Evolutionary conservation across 2,113 vertebrate species (phyloP).

Genomic region (Capreolus pygargus): DNA sequence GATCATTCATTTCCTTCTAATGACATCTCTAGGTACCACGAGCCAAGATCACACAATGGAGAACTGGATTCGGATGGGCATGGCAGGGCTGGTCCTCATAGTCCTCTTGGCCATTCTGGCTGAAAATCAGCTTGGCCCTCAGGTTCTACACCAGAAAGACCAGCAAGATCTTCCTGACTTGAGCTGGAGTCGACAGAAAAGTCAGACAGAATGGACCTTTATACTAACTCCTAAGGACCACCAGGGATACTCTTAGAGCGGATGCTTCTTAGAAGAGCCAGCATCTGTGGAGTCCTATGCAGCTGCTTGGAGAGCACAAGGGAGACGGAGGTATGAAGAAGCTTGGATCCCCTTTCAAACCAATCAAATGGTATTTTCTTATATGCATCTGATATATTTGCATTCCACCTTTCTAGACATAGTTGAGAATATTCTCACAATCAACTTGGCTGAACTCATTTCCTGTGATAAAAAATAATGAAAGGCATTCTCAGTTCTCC

Average conservation of each 20-base stretch:
- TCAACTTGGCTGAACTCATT: background rate
- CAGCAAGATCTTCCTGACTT: background rate
- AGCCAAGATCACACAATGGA: accelerated
- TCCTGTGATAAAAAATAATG: background rate
- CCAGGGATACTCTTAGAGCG: background rate
- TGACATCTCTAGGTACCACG: background rate
- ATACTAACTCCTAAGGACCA: background rate
- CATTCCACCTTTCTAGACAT: background rate
- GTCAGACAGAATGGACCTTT: no score
- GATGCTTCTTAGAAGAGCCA: background rate
- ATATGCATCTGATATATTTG: background rate
- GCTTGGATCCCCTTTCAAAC: background rate
- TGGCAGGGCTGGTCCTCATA: background rate
- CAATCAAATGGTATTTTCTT: background rate
- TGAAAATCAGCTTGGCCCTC: background rate
- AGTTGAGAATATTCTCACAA: background rate
- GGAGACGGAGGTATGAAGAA: background rate
- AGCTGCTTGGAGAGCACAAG: background rate
- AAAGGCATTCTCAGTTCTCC: background rate
- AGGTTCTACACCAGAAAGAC: background rate
- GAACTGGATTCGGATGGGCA: background rate
- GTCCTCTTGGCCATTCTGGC: background rate
- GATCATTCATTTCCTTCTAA: background rate
- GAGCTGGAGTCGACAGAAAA: background rate
- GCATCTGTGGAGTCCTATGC: accelerated